Base-by-base conservation (phyloP, 2,113 vertebrate species). In the Nansenia antarctica region DNA sequence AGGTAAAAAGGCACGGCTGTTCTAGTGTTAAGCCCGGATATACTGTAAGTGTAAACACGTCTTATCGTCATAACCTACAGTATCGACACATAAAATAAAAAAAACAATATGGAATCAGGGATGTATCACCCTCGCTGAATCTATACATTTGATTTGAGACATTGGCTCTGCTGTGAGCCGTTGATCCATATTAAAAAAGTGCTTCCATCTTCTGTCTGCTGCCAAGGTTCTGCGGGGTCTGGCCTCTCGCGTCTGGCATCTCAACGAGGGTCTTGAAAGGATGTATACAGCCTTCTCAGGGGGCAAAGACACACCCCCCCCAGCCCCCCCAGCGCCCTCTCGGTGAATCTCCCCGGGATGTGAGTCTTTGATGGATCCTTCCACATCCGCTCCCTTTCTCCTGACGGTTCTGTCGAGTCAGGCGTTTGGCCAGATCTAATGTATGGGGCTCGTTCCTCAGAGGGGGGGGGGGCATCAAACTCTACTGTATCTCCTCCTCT, bases 371-470 rank as follows among this genome's bases (percentile, higher is more conserved):
- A 62, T 30, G 47, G 26, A 53, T 31, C 49, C 37, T 47, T 2
- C 14, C 22, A 35, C 18, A 37, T 20, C 2, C 24, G 14, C 55
- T 63, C 58, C 37, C 31, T 26, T 49, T 47, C 30, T 26, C 24
- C 20, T 24, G 47, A n/a, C 52, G 63, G 66, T 9, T 27, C 49
- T 37, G 49, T 49, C 37, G 42, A 11, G 27, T 29, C 26, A 29
- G 14, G 26, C 29, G 60, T 34, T 35, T 60, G 45, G 69, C 72
- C 60, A 22, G 5, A 32, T 59, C 30, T 34, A 59, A 35, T 37
- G 54, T 65, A 58, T 3, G 24, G 52, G 20, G 20, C 39, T 42
- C 0, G 55, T 67, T 45, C 3, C 39, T 42, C 39, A 18, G 39
- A 42, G 45, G 45, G 5, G n/a, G 39, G 18, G 45, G 45, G 5